Percentiles rank a stretch among this genome's conserved stretches.
Conservation (phyloP, 2,113 vertebrate species). For the Strix aluco region DNA sequence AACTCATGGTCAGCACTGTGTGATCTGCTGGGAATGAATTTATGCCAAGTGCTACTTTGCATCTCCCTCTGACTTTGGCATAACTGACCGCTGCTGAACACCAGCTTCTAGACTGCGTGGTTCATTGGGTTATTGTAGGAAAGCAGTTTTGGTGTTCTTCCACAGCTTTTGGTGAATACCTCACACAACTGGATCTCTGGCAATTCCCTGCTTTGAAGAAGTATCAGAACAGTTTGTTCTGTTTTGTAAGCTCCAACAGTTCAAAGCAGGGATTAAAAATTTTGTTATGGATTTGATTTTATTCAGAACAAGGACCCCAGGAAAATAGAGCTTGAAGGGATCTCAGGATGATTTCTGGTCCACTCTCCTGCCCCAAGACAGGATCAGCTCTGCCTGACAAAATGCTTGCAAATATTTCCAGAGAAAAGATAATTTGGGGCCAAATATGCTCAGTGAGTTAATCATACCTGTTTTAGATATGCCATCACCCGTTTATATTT, state of each 20-base stretch:
- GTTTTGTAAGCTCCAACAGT: not conserved
- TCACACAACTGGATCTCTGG: not conserved
- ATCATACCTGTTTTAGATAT: not conserved
- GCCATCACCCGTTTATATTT: not conserved
- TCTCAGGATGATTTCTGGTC: not conserved
- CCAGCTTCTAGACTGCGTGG: not conserved
- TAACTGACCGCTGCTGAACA: rapidly evolving
- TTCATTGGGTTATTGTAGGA: not conserved
- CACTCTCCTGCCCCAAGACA: not conserved
- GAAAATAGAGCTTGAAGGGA: not conserved
- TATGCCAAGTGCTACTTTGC: not conserved
- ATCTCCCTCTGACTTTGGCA: not conserved
- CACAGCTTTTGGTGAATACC: not conserved
- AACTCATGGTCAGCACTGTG: not conserved
- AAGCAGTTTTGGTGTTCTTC: not conserved
- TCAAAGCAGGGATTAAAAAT: not conserved
- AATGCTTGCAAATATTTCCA: not conserved
- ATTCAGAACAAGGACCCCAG: not conserved
- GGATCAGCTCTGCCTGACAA: not conserved
- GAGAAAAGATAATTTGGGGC: not conserved
- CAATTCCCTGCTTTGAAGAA: not conserved
- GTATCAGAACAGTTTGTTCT: not conserved
- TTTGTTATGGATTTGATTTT: not conserved
- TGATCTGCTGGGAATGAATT: not conserved
- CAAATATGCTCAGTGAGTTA: not conserved